Evolutionary conservation across 2,888 invertebrate species (phyloP).

Genomic region (Oxytorus armatus): DNA sequence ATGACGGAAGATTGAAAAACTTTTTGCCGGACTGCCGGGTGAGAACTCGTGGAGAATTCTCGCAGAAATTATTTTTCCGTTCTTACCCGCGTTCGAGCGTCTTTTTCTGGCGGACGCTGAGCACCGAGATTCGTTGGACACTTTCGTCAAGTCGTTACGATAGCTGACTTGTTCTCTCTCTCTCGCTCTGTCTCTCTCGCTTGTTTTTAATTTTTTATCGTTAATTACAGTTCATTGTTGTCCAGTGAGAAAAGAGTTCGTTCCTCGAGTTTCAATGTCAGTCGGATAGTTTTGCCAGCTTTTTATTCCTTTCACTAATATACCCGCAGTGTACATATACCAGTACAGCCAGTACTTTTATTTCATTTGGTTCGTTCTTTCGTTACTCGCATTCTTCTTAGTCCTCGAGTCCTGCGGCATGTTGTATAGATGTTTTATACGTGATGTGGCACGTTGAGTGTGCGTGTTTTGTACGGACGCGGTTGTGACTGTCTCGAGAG

Average conservation of each 20-base stretch:
- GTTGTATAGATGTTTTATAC: conserved; percentile 33
- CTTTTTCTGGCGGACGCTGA: conserved; percentile 22
- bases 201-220: conserved; percentile 43
- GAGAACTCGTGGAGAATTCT: conserved; percentile 28
- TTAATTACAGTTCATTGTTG: conserved; percentile 64
- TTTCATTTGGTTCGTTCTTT: conserved; percentile 66
- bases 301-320: conserved; percentile 37
- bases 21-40: conserved; percentile 68
- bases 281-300: conserved; percentile 45
- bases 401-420: conserved; percentile 22
- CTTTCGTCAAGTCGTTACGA: conserved; percentile 48
- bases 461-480: conserved; percentile 25
- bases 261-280: conserved; percentile 48
- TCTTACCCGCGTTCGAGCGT: conserved; percentile 47
- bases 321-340: conserved; percentile 20
- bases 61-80: conserved; percentile 68
- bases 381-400: conserved; percentile 34
- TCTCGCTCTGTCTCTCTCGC: conserved; percentile 1
- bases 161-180: conserved; percentile 14
- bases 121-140: conserved; percentile 43
- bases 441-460: conserved; percentile 49
- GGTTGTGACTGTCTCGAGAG: conserved; percentile 21
- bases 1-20: conserved; percentile 82
- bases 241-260: conserved; percentile 45
- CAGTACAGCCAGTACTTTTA: conserved; percentile 25